A percentile compares a stretch with the other conserved stretches of the same genome.
Evolutionary conservation across 2,113 vertebrate genomes (phyloP).

Genomic region (Falcunculus frontatus): DNA sequence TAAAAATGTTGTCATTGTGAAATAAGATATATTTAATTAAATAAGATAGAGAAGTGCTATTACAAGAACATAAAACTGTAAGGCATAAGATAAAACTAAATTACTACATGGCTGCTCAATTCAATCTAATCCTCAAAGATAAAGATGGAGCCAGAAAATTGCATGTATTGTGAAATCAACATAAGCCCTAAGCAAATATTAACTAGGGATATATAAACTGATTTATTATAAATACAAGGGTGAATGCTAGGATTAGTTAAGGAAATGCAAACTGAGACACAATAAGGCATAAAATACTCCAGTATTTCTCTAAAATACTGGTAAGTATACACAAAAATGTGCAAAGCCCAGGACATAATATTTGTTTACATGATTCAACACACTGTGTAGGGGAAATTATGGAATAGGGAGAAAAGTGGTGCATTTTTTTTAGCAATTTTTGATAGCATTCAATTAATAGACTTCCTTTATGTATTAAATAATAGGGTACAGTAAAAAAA

Average conservation of each 20-base stretch:
- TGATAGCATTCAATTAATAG: background rate
- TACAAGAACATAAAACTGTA: conserved; percentile 81
- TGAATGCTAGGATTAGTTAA: conserved; percentile 72
- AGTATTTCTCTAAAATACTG: background rate
- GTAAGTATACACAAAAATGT: background rate
- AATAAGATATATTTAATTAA: conserved; percentile 84
- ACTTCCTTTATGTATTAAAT: background rate
- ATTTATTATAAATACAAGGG: conserved; percentile 78
- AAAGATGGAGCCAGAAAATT: conserved; percentile 78
- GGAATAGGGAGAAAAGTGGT: background rate
- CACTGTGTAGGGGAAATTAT: background rate
- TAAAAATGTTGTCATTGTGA: conserved; percentile 76
- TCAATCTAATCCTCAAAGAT: conserved; percentile 81
- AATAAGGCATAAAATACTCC: background rate
- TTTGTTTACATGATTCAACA: background rate
- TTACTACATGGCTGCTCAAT: conserved; percentile 77
- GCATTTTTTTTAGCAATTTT: background rate
- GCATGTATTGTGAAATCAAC: conserved; percentile 78
- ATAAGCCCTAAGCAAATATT: conserved; percentile 80
- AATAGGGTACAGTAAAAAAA: background rate
- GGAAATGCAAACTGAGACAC: conserved; percentile 53
- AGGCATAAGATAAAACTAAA: conserved; percentile 80
- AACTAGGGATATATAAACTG: conserved; percentile 76
- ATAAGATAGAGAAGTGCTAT: conserved; percentile 76
- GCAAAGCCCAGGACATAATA: background rate